Evolutionary conservation across 1,140 invertebrate genomes (phyloP).

Genomic region (Lepeophtheirus salmonis): DNA sequence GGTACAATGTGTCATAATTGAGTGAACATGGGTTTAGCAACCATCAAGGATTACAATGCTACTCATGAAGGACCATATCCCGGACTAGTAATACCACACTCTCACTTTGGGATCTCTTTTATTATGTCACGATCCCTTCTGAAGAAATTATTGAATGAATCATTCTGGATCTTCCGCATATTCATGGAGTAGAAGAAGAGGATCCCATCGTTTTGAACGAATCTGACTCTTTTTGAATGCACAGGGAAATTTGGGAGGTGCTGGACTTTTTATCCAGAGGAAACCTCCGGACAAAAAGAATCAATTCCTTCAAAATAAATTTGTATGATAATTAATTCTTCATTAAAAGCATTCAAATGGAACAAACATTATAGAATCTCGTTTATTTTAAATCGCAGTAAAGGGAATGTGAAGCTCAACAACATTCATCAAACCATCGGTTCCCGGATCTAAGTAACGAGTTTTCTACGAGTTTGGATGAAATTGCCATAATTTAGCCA

Average conservation of each 20-base stretch:
- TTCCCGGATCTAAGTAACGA: background rate
- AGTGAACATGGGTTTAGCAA: background rate
- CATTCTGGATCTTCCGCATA: no score
- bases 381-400: no score
- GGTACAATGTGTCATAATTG: background rate
- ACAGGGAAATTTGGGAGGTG: slow-evolving; percentile 9
- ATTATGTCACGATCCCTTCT: background rate
- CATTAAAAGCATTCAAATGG: background rate
- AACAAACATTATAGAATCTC: no score
- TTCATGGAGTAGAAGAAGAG: no score
- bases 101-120: background rate
- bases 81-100: background rate
- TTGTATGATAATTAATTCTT: background rate
- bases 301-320: slow-evolving; percentile 5
- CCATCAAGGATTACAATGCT: background rate
- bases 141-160: background rate
- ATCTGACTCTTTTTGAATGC: background rate
- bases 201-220: no score
- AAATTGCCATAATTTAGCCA: no score
- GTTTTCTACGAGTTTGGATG: no score
- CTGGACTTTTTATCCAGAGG: slow-evolving; percentile 7
- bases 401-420: background rate
- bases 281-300: background rate
- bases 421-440: background rate
- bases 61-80: background rate